phyloP scores from a whole-genome alignment of 2,797 vertebrate genomes.

The Phataginus tetradactyla region DNA sequence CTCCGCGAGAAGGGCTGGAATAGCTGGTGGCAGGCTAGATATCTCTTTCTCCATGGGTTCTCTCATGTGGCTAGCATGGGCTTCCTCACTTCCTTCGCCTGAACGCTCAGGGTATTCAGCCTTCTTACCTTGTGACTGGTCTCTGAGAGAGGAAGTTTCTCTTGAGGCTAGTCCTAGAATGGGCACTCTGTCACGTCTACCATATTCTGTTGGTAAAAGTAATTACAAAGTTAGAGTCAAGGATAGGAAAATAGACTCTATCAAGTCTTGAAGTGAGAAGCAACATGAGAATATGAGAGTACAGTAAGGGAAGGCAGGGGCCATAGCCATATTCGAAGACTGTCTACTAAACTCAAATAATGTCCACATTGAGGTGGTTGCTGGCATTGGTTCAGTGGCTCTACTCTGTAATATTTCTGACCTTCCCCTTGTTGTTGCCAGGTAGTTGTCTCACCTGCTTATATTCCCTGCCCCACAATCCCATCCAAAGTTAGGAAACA shows the following conservation, averaged over 20 bases:
- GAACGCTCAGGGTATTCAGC: neutral
- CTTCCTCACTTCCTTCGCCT: neutral
- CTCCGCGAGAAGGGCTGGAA: neutral
- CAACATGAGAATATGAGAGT: neutral
- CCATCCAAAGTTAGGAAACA: neutral
- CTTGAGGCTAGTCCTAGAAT: neutral
- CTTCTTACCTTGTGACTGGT: neutral
- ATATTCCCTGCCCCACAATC: no score
- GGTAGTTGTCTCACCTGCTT: no score
- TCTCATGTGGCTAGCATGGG: neutral
- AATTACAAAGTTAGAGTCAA: neutral
- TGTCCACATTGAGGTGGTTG: accelerated
- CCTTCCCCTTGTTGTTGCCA: neutral
- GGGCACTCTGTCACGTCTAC: neutral
- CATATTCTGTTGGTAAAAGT: neutral
- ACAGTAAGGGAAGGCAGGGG: neutral
- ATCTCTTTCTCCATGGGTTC: neutral
- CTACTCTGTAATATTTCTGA: neutral
- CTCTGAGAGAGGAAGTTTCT: neutral
- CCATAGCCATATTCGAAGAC: neutral
- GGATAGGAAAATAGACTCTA: neutral
- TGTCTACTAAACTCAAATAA: neutral
- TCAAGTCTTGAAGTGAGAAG: neutral
- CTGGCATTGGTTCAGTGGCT: neutral
- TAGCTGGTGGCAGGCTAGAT: neutral